phyloP scores from a whole-genome alignment of 2,113 vertebrate genomes.

The Corythoichthys haematopterus region DNA sequence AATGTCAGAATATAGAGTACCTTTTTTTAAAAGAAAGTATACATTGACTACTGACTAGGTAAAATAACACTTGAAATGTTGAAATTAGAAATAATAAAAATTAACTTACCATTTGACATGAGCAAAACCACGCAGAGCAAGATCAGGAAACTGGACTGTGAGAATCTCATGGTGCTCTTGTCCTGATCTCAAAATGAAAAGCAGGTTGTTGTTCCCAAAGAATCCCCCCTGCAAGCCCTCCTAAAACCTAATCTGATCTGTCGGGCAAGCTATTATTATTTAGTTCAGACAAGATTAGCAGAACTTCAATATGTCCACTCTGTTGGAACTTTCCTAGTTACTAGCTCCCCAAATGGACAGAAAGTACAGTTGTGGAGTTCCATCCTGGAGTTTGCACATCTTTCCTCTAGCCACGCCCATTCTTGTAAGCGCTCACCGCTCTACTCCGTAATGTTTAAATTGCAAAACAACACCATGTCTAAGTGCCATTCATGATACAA shows the following conservation, averaged over 20 bases:
- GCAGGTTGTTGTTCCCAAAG: slow-evolving; percentile 71
- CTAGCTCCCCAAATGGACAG: slow-evolving; percentile 10
- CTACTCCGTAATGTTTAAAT: neutral
- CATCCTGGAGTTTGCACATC: slow-evolving; percentile 12
- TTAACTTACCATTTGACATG: slow-evolving; percentile 71
- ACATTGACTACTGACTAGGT: neutral
- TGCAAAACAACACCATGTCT: no score
- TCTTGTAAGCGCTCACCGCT: neutral
- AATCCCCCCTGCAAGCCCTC: slow-evolving; percentile 14
- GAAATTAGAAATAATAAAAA: neutral
- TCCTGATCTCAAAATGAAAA: slow-evolving; percentile 64
- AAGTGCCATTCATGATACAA: no score
- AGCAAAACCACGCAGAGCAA: slow-evolving; percentile 66
- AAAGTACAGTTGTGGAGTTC: slow-evolving; percentile 1
- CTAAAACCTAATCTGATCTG: slow-evolving; percentile 68
- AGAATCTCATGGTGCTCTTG: slow-evolving; percentile 70
- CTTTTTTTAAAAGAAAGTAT: no score
- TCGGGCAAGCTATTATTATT: slow-evolving; percentile 65
- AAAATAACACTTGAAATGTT: neutral
- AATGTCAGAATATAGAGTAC: no score
- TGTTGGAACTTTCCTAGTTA: slow-evolving; percentile 3
- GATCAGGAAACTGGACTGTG: slow-evolving; percentile 55
- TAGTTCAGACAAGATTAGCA: slow-evolving; percentile 68
- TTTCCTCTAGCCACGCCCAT: slow-evolving; percentile 29
- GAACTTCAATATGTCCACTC: slow-evolving; percentile 44